Conservation (phyloP, 1,140 invertebrate genomes). For the Sminthurinus signatus region DNA sequence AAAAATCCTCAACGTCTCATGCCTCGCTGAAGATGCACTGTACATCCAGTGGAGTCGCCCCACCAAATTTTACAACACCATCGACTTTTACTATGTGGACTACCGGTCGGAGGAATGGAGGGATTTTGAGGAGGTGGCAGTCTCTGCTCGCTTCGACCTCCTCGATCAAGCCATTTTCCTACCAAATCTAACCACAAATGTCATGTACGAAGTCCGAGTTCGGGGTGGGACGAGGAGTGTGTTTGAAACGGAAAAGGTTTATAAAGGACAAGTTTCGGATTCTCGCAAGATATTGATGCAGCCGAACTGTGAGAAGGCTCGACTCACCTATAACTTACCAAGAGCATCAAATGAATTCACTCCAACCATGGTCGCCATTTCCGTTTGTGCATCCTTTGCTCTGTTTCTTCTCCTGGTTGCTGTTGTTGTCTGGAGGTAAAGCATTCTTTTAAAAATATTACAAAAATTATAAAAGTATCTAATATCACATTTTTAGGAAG, state of each 20-base stretch:
- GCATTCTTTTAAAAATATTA: too few relatives aligned
- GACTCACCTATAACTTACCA: constrained; percentile 46
- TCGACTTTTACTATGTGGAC: constrained; percentile 73
- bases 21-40: constrained; percentile 65
- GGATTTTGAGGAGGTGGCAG: constrained; percentile 57
- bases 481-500: too few relatives aligned
- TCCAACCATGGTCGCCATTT: constrained; percentile 63
- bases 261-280: constrained; percentile 60
- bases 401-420: constrained; percentile 62
- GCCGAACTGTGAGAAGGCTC: constrained; percentile 60
- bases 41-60: constrained; percentile 75
- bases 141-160: constrained; percentile 55
- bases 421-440: constrained; percentile 67
- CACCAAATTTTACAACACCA: constrained; percentile 60
- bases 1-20: constrained; percentile 70
- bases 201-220: constrained; percentile 66
- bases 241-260: constrained; percentile 56
- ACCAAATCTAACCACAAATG: constrained; percentile 65
- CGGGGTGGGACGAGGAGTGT: constrained; percentile 62
- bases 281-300: constrained; percentile 58
- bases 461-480: too few relatives aligned
- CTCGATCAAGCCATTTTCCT: constrained; percentile 58
- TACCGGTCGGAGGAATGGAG: constrained; percentile 55
- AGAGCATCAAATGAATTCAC: constrained; percentile 58
- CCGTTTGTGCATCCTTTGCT: constrained; percentile 64